Percentiles rank a stretch among this genome's conserved stretches.
phyloP scores from a whole-genome alignment of 2,113 vertebrate genomes.

The Micronisus gabar region DNA sequence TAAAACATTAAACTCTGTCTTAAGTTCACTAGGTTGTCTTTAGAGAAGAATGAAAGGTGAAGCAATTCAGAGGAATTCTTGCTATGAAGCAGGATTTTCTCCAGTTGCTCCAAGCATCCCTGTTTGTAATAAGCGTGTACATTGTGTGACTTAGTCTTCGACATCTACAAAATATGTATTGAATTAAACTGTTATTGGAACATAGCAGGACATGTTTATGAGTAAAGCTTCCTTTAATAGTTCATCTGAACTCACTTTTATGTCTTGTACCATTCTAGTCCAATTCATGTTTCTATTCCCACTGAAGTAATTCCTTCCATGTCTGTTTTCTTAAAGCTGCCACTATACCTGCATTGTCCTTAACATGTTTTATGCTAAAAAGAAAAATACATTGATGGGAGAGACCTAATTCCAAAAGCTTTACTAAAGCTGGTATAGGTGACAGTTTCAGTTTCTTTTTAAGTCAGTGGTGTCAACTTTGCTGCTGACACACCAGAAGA shows the following conservation, averaged over 20 bases:
- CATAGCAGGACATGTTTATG: constrained; percentile 62
- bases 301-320: constrained; percentile 42
- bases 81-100: constrained; percentile 33
- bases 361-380: neutral
- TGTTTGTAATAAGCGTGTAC: constrained; percentile 53
- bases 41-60: constrained; percentile 39
- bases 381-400: neutral
- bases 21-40: constrained; percentile 33
- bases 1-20: neutral
- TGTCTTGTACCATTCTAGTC: constrained; percentile 49
- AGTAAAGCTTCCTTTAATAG: constrained; percentile 63
- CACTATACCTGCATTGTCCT: neutral
- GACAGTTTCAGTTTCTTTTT: neutral
- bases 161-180: constrained; percentile 68
- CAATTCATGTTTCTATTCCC: constrained; percentile 47
- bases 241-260: constrained; percentile 61
- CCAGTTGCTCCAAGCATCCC: constrained; percentile 42
- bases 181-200: constrained; percentile 74
- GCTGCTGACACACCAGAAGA: neutral
- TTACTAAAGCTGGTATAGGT: neutral
- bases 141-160: constrained; percentile 42
- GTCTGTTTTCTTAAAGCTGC: constrained; percentile 2
- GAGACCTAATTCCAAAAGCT: neutral
- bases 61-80: constrained; percentile 36
- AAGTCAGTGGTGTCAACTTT: neutral